A percentile compares a stretch with the other conserved stretches of the same genome.
Evolutionary conservation across 2,797 vertebrate genomes (phyloP).

Genomic region (Austrolebias charrua): DNA sequence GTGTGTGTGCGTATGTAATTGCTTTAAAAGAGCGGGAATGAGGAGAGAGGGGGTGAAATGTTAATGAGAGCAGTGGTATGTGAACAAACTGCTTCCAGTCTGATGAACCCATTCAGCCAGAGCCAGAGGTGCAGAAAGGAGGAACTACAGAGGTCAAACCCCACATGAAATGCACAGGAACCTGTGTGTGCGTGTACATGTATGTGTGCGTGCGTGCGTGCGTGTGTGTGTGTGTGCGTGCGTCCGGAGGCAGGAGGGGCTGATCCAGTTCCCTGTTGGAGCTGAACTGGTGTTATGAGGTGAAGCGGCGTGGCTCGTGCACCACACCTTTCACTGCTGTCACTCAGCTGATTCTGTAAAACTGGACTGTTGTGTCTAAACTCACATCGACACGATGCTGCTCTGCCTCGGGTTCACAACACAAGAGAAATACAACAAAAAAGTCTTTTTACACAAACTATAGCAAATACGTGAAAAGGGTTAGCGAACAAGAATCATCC

Average conservation of each 20-base stretch:
- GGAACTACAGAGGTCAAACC: constrained; percentile 51
- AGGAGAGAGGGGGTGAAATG: constrained; percentile 56
- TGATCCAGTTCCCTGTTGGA: too few species aligned
- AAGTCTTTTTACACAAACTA: too few species aligned
- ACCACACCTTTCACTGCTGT: too few species aligned
- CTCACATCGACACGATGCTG: too few species aligned
- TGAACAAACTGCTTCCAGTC: constrained; percentile 70
- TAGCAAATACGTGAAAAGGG: too few species aligned
- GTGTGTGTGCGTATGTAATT: constrained; percentile 12
- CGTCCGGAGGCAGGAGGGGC: not conserved
- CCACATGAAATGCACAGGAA: constrained; percentile 44
- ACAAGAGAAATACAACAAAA: too few species aligned
- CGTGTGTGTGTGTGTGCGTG: not conserved
- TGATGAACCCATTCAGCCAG: constrained; percentile 66
- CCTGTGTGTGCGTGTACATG: constrained; percentile 6
- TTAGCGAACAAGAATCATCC: too few species aligned
- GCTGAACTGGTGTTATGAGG: too few species aligned
- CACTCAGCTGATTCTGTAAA: too few species aligned
- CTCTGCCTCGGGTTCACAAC: too few species aligned
- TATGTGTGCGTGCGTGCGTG: constrained; percentile 10
- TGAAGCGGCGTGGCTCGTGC: too few species aligned
- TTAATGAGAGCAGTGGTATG: constrained; percentile 70
- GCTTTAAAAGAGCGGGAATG: constrained; percentile 27
- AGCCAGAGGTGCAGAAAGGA: constrained; percentile 26
- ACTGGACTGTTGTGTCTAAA: too few species aligned